Evolutionary conservation across 1,140 invertebrate genomes (phyloP), one percentile per base, ranked within the genome.

Genomic region (Macrocentrus cingulum): DNA sequence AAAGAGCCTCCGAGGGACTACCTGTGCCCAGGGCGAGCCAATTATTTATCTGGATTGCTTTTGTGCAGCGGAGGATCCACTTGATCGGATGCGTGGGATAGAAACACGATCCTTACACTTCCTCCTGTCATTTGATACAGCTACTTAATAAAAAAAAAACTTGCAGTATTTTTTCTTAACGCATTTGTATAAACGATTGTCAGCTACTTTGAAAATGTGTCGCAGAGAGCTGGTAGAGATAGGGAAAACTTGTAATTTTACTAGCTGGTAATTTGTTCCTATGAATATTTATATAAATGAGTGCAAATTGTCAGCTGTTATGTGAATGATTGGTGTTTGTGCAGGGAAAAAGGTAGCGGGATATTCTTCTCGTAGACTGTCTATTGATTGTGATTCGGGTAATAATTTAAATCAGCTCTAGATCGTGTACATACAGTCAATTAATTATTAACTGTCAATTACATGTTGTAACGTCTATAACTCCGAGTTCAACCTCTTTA

Each of bases 41-140:
- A 80, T 79, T 80, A 80, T 79, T 76, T 76, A 75, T 77, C 76
- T 69, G 69, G 70, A 71, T 65, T 69, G n/a, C 63, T 64, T 75
- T 78, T 80, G 71, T 77, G 61, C 56, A 20, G 7, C 5, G 50
- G 23, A 67, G 66, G 66, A 74, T 77, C 68, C 72, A 80, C 74
- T 79, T 78, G 76, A 76, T 75, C 78, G 72, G 73, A 78, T 79
- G 77, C 76, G 76, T 71, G 74, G 73, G 75, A 77, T 54, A 50
- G 74, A 66, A 79, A 79, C 65, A 53, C 62, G 72, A 80, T 71
- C 68, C 68, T 63, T 41, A 52, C 63, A 71, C 71, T 78, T 78
- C 76, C 77, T 77, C 29, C 48, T 19, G 76, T 60, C 67, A 68
- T 68, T 66, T 48, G 22, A 48, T 23, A 48, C 45, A 25, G 36